Evolutionary conservation across 2,888 invertebrate genomes (phyloP).

Genomic region (Nemurella pictetii): DNA sequence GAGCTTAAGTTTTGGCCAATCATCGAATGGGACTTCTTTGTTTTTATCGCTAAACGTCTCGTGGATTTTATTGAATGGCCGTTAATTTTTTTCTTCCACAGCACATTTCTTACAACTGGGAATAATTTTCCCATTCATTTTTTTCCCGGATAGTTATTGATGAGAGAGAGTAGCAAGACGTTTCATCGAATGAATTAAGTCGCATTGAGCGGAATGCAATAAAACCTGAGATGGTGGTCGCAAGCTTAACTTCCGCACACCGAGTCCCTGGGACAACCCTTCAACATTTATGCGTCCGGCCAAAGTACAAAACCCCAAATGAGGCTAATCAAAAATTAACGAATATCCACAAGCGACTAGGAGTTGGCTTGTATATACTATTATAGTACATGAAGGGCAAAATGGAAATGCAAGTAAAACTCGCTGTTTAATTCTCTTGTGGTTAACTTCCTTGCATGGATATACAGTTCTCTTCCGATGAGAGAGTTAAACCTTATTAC

Average conservation of each 20-base stretch:
- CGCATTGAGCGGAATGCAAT: neutral
- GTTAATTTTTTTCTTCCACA: neutral
- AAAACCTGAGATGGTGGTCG: neutral
- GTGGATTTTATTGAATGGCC: neutral
- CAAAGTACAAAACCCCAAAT: neutral
- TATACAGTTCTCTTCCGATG: neutral
- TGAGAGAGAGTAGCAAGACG: neutral
- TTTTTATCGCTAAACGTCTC: neutral
- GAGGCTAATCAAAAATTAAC: neutral
- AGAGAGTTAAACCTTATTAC: neutral
- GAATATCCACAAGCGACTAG: neutral
- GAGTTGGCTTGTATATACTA: neutral
- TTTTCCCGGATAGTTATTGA: neutral
- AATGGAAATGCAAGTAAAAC: neutral
- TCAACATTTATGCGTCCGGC: neutral
- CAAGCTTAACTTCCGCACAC: neutral
- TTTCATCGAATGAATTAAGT: neutral
- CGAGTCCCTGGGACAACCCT: neutral
- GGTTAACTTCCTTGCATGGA: neutral
- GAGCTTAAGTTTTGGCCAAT: neutral
- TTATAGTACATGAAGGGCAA: neutral
- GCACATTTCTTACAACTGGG: neutral
- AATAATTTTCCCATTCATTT: neutral
- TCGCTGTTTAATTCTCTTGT: neutral
- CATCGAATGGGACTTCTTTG: neutral